A percentile compares a stretch with the other conserved stretches of the same genome.
phyloP scores from a whole-genome alignment of 2,113 vertebrate species.

The Tenebrosternarchus preto region DNA sequence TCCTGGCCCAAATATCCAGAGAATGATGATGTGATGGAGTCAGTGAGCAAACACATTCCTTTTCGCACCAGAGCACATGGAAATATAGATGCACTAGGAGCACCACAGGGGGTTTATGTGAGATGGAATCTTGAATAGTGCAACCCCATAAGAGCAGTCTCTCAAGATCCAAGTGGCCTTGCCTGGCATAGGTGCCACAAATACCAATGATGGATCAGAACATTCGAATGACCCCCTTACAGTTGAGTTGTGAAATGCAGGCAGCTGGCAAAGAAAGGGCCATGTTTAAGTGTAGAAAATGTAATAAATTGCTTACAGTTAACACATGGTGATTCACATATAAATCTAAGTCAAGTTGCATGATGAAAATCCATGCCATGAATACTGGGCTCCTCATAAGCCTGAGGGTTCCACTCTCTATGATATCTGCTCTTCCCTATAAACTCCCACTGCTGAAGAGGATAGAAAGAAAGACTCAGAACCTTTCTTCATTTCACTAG shows the following conservation, averaged over 20 bases:
- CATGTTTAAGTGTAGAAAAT: not conserved
- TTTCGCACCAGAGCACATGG: slow-evolving; percentile 7
- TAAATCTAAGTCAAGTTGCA: slow-evolving; percentile 29
- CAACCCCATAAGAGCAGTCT: slow-evolving; percentile 6
- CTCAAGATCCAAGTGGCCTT: not conserved
- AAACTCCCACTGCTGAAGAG: not conserved
- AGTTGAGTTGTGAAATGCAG: not conserved
- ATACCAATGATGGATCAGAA: not conserved
- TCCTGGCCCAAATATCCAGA: slow-evolving; percentile 10
- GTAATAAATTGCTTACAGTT: slow-evolving; percentile 19
- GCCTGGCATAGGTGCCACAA: not conserved
- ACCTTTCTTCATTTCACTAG: slow-evolving; percentile 21
- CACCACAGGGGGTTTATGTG: slow-evolving; percentile 24
- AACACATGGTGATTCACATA: slow-evolving; percentile 19
- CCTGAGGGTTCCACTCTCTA: slow-evolving; percentile 19
- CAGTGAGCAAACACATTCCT: slow-evolving; percentile 40
- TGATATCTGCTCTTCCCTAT: slow-evolving; percentile 16
- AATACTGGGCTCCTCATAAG: slow-evolving; percentile 21
- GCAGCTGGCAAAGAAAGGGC: not conserved
- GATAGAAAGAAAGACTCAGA: slow-evolving; percentile 9
- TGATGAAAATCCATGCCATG: slow-evolving; percentile 26
- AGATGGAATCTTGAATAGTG: slow-evolving; percentile 17
- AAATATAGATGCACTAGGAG: slow-evolving; percentile 15
- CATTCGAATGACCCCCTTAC: not conserved
- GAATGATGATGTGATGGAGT: slow-evolving; percentile 27